Base-by-base conservation (phyloP, 1,140 invertebrate genomes). In the Drosophila arawakana region DNA sequence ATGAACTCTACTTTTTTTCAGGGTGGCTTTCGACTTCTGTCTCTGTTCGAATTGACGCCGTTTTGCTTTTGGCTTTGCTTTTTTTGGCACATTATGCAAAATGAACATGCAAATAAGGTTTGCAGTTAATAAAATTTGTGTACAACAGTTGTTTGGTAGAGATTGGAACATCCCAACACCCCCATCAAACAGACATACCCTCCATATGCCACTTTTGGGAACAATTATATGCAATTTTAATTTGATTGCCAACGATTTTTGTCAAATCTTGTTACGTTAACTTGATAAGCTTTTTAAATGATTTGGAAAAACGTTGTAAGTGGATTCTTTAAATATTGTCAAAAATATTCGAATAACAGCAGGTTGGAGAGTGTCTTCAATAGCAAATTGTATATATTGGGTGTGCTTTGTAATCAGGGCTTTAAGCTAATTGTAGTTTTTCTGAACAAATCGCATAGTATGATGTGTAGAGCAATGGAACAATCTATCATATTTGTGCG, bases 91-190 rank as follows among this genome's bases (percentile, higher is more conserved):
- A 91, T 91, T 91, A 91, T 91, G 89, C 84, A 85, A 91, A 91
- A 88, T 91, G 81, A 91, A 91, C 78, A 91, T 91, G 88, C 88
- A 91, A 91, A 91, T 91, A 88, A 91, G 88, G 77, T 91, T 85
- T 90, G 81, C 86, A 90, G 78, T 91, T 91, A 88, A 91, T 91
- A 81, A 91, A 89, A 91, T 91, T 91, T 78, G 74, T 72, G 61
- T 81, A 84, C 69, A 89, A 78, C 80, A 67, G 79, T 81, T 89
- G 78, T 73, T 66, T 62, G 46, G 9, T 46, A n/a, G 37, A 68
- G 72, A 76, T 72, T 49, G 66, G 50, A 67, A 52, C 25, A 30
- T 30, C 25, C 25, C 25, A 30, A 30, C 25, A 30, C 25, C 61
- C 55, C n/a, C 21, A n/a, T 18, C 62, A 68, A 49, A 49, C 44